Base-by-base conservation (phyloP, 1,140 invertebrate species). In the Macrobrachium rosenbergii region DNA sequence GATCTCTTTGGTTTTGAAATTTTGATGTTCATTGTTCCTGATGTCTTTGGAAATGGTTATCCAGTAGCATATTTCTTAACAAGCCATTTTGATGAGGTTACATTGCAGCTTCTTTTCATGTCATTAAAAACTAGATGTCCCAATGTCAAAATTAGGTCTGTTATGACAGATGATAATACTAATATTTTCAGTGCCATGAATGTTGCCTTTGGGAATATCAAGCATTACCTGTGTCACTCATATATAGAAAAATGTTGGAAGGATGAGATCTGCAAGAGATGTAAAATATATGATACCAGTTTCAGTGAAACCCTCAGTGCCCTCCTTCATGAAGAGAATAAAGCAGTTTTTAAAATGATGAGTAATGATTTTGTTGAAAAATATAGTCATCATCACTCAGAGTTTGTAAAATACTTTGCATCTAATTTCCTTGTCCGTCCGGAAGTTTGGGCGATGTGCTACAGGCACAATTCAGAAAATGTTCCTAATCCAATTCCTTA, bases 1-100 rank as follows among this genome's bases (percentile, higher is more conserved):
- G 23, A 67, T 23, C 64, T 21, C 19, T 67, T 21, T 67, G 64
- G 64, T 21, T 67, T 21, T 23, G 23, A 23, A n/a, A 21, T 67
- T n/a, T 8, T 23, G 16, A 67, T 21, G 19, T 67, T 67, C 7
- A n/a, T 67, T 67, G 64, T 67, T 67, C 64, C 64, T 23, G 64
- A 67, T 67, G 64, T 21, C 19, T 67, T n/a, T n/a, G 64, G 64
- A 67, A 67, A 67, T n/a, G 64, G 64, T n/a, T 67, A 67, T 67
- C 64, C 64, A 21, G 64, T 67, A 67, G 64, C 19, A n/a, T 23
- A 67, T 67, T 23, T 67, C 19, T 21, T 67, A n/a, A 21, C 64
- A n/a, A 67, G 23, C 16, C 23, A 67, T 67, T 23, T 67, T n/a
- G 64, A 67, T 23, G 64, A 67, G 16, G 23, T 21, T n/a, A 67